Evolutionary conservation across 2,888 invertebrate genomes (phyloP), one percentile per base, ranked within the genome.

Genomic region (Andrena haemorrhoa): DNA sequence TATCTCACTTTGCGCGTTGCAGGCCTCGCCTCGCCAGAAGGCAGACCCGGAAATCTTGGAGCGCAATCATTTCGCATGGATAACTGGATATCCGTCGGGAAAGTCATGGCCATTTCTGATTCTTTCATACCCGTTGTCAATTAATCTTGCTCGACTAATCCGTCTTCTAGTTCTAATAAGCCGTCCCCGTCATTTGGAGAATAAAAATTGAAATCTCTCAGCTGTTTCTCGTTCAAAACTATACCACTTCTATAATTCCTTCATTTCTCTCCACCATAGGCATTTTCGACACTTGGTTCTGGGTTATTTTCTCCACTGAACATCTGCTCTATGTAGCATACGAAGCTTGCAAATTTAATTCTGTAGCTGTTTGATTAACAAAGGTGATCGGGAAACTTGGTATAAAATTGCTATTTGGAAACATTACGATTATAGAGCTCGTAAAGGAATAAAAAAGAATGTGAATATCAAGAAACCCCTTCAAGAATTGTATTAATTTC

Each of bases 1-100:
- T 60, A 78, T 77, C 72, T 77, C 60, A 64, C 53, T 80, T 80
- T 68, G 8, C 76, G 7, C 53, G 33, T n/a, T 26, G 26, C 12
- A 47, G 41, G 23, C 41, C 10, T 35, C 33, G 0, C n/a, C 23
- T 33, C 7, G 26, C n/a, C 2, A 16, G 20, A 20, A 29, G 12
- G 33, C 35, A 20, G 23, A 3, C 12, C 41, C 33, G 53, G 47
- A 23, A 78, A 75, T 75, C 68, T 63, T 8, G 26, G 16, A 29
- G 12, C n/a, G 8, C 47, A 68, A 68, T 75, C 26, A 72, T 64
- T 47, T 64, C 20, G 16, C 35, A 2, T 20, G 16, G 23, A 63
- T 63, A 33, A 72, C 64, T 58, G 51, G 33, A 65, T 75, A 75
- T 74, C 33, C 47, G 68, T 12, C 23, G 33, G 10, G 26, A n/a